Base-by-base conservation (phyloP, 2,888 invertebrate genomes). In the Oscheius onirici region DNA sequence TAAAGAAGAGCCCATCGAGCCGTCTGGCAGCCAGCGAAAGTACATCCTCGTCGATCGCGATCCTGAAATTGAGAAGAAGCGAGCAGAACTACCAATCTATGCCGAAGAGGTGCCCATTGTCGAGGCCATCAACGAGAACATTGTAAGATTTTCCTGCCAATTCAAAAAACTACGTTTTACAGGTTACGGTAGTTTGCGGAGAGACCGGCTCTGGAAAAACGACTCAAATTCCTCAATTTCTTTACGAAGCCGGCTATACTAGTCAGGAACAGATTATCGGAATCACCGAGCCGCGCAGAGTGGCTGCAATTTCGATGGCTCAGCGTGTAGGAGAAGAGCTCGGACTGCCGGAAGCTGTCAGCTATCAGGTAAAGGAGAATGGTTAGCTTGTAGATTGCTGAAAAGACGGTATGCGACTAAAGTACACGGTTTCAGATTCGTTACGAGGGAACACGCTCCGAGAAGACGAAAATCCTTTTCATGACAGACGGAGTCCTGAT, bases 121-220 rank as follows among this genome's bases (percentile, higher is more conserved):
- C 92, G 99, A 99, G 89, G 91, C 93, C 0, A 93, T 99, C 13
- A 93, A 93, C 88, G 95, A 96, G 81, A 94, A 97, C 90, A 91
- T 92, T 26, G 87, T 86, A 52, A 65, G 67, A 57, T 28, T n/a
- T 40, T 60, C 13, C 3, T 6, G 15, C 60, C 34, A 34, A 8
- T 34, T 34, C n/a, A n/a, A n/a, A n/a, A n/a, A n/a, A n/a, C n/a
- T n/a, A n/a, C n/a, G n/a, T 60, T 13, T 26, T 89, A 89, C 74
- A 84, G 61, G 92, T 95, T 72, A 90, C 94, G 1, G 92, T 95
- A 82, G 82, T 90, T 20, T 90, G 89, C 84, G 97, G 97, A 70
- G 96, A 95, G 90, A 97, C 97, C 26, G 95, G 96, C 0, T 93
- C 93, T 79, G 97, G 97, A 15, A 99, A 99, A 90, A 99, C 99